A percentile compares a stretch with the other conserved stretches of the same genome.
Conservation (phyloP, 2,113 vertebrate species). For the Oncorhynchus nerka region DNA sequence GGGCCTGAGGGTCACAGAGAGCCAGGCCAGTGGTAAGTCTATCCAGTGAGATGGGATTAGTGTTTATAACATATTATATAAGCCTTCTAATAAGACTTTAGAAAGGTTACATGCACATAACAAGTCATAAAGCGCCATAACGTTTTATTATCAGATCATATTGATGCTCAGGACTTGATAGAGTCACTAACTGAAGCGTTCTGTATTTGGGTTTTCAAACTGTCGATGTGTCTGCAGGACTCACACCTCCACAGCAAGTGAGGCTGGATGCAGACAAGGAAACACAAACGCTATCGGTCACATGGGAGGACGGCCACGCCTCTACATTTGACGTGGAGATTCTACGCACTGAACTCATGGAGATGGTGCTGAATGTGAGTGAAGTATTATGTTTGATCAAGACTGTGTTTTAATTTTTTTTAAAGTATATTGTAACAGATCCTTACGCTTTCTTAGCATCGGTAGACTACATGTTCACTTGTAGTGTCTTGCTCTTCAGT, state of each 20-base stretch:
- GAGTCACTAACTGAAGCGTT: neutral
- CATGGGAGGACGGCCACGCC: constrained; percentile 62
- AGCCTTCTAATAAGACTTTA: no score
- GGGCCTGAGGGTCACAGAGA: neutral
- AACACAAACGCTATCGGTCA: constrained; percentile 60
- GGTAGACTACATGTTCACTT: no score
- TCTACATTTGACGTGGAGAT: constrained; percentile 68
- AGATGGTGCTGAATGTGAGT: constrained; percentile 66
- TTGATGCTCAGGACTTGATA: no score
- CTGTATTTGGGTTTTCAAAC: neutral
- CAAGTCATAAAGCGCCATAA: no score
- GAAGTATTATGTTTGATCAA: neutral
- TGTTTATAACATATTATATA: no score
- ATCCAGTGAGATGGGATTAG: no score
- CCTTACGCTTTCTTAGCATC: no score
- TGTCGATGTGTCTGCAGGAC: constrained; percentile 31
- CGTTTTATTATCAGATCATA: no score
- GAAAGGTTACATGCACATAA: no score
- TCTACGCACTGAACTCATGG: constrained; percentile 66
- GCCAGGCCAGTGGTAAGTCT: neutral
- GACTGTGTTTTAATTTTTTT: neutral
- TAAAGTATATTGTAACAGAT: no score
- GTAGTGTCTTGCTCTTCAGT: no score
- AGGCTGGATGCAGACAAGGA: constrained; percentile 30
- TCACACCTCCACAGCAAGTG: constrained; percentile 58